A percentile compares a stretch with the other conserved stretches of the same genome.
phyloP scores from a whole-genome alignment of 2,113 vertebrate species.

The Bos taurus region DNA sequence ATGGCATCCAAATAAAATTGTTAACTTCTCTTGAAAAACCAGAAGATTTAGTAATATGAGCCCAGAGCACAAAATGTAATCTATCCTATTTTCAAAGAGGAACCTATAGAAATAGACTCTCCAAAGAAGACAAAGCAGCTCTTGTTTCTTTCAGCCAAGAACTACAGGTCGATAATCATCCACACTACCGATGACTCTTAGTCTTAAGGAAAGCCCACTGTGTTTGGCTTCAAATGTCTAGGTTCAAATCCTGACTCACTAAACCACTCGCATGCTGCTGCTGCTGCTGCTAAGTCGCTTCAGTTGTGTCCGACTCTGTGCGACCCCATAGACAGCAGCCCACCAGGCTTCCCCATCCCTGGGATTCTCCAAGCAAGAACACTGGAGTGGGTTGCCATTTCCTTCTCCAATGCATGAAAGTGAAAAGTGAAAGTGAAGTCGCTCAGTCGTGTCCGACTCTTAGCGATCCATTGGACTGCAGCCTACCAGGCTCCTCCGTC shows the following conservation, averaged over 20 bases:
- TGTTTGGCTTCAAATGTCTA: neutral
- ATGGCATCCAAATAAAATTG: neutral
- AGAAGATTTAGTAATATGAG: neutral
- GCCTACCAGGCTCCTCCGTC: too few relatives aligned
- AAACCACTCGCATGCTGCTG: neutral
- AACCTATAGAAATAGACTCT: neutral
- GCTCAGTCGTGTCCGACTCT: too few relatives aligned
- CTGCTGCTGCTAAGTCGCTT: too few relatives aligned
- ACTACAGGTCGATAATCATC: slow-evolving; percentile 16
- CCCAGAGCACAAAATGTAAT: neutral
- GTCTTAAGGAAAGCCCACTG: neutral
- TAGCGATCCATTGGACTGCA: too few relatives aligned
- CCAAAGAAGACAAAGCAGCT: neutral
- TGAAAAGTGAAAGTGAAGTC: too few relatives aligned
- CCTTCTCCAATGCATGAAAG: too few relatives aligned
- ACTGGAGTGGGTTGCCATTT: too few relatives aligned
- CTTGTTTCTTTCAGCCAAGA: slow-evolving; percentile 8
- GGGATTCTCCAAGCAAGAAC: too few relatives aligned
- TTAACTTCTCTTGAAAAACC: neutral
- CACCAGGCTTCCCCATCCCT: too few relatives aligned
- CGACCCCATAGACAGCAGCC: too few relatives aligned
- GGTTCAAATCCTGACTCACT: slow-evolving; percentile 42
- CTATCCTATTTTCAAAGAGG: neutral
- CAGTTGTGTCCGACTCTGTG: too few relatives aligned
- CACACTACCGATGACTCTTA: neutral